phyloP scores from a whole-genome alignment of 2,888 invertebrate genomes.

The Ennomos fuscantarius region DNA sequence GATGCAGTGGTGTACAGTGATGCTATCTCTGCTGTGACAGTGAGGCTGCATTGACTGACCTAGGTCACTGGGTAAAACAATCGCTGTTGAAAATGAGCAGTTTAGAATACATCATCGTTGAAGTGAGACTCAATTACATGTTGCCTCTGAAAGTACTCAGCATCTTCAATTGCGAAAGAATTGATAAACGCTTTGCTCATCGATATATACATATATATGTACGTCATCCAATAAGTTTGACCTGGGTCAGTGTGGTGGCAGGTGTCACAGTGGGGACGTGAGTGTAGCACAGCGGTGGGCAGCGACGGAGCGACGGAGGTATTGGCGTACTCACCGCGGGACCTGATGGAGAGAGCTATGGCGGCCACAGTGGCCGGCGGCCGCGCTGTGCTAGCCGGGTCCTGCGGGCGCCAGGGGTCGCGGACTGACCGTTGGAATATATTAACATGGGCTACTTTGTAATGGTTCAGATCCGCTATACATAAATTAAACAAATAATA shows the following conservation, averaged over 20 bases:
- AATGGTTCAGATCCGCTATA: not conserved
- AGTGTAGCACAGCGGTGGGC: slow-evolving; percentile 1
- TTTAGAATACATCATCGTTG: not conserved
- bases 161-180: slow-evolving; percentile 20
- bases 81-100: not conserved
- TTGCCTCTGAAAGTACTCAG: slow-evolving; percentile 7
- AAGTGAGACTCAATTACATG: slow-evolving; percentile 8
- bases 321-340: slow-evolving; percentile 68
- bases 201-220: slow-evolving; percentile 12
- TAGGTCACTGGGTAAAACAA: slow-evolving; percentile 17
- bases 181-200: slow-evolving; percentile 14
- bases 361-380: slow-evolving; percentile 65
- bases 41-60: slow-evolving; percentile 12
- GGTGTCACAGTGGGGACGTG: not conserved
- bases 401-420: slow-evolving; percentile 28
- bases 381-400: slow-evolving; percentile 29
- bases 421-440: slow-evolving; percentile 36
- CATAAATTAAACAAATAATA: too few relatives aligned
- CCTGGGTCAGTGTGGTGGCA: slow-evolving; percentile 12
- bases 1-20: slow-evolving; percentile 7
- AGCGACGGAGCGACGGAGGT: slow-evolving; percentile 13
- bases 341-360: slow-evolving; percentile 75
- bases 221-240: slow-evolving; percentile 10
- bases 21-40: slow-evolving; percentile 2
- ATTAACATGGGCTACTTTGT: slow-evolving; percentile 2